Evolutionary conservation across 2,888 invertebrate genomes (phyloP).

Genomic region (Ypsolopha scabrella): DNA sequence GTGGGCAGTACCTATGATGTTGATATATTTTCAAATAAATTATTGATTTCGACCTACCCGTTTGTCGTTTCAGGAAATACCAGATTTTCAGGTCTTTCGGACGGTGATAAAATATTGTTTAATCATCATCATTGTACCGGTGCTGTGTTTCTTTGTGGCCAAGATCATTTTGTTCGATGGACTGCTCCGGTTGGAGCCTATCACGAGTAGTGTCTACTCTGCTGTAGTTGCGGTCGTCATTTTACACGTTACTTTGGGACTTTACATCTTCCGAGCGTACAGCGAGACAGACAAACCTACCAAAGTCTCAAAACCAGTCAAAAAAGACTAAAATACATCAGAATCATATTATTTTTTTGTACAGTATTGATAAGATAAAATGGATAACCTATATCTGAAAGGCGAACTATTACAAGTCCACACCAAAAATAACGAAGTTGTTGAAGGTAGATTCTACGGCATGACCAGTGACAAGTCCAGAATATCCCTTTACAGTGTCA

Average conservation of each 20-base stretch:
- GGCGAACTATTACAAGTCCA: slow-evolving; percentile 60
- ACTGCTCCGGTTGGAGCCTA: slow-evolving; percentile 58
- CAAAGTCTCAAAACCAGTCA: slow-evolving; percentile 42
- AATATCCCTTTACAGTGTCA: slow-evolving; percentile 55
- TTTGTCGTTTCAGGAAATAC: slow-evolving; percentile 65
- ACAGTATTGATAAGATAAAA: slow-evolving; percentile 22
- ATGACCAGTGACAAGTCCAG: slow-evolving; percentile 55
- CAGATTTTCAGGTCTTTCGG: slow-evolving; percentile 79
- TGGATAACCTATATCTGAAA: slow-evolving; percentile 59
- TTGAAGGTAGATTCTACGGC: slow-evolving; percentile 56
- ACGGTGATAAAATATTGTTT: slow-evolving; percentile 82
- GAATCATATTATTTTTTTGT: slow-evolving; percentile 8
- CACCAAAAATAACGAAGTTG: slow-evolving; percentile 49
- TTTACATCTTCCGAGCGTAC: slow-evolving; percentile 85
- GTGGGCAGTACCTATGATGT: background rate
- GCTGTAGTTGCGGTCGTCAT: slow-evolving; percentile 81
- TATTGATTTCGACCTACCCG: slow-evolving; percentile 14
- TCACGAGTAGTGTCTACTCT: slow-evolving; percentile 82
- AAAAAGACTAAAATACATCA: slow-evolving; percentile 43
- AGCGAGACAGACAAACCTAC: slow-evolving; percentile 53
- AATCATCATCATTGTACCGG: slow-evolving; percentile 81
- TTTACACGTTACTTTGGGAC: slow-evolving; percentile 80
- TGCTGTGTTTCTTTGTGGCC: slow-evolving; percentile 78
- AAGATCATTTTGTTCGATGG: slow-evolving; percentile 80
- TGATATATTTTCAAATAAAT: background rate